Evolutionary conservation across 2,113 vertebrate species (phyloP).

Genomic region (Elephantulus edwardii): DNA sequence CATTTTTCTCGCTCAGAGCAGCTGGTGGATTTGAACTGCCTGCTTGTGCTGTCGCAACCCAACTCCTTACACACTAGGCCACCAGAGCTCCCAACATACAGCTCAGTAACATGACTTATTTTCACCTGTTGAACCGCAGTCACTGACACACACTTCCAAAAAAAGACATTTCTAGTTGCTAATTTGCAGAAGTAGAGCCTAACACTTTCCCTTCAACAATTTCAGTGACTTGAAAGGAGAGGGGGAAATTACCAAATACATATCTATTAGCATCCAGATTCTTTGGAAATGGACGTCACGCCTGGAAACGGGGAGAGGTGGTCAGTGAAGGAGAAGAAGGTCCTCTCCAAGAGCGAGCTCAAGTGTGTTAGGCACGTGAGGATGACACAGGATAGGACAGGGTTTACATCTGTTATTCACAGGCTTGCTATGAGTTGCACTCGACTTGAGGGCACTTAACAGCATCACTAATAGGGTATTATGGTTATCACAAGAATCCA

Average conservation of each 20-base stretch:
- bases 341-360: no score
- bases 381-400: no score
- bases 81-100: not conserved
- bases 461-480: no score
- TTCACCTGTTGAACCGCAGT: not conserved
- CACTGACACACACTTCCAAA: not conserved
- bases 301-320: no score
- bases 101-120: not conserved
- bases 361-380: no score
- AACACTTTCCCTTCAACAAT: not conserved
- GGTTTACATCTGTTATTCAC: no score
- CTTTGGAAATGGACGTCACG: no score
- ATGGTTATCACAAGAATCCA: no score
- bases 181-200: not conserved
- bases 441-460: no score
- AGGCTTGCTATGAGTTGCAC: no score
- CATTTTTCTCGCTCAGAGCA: no score
- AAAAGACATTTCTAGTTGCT: not conserved
- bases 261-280: not conserved
- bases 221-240: not conserved
- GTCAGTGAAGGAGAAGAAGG: no score
- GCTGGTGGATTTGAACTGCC: not conserved
- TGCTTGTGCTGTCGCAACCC: not conserved
- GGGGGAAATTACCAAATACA: not conserved
- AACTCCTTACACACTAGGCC: not conserved